A percentile compares a stretch with the other conserved stretches of the same genome.
These are phyloP conservation scores for Trachelus troglodyta DNA, from an alignment of 2,888 invertebrate genomes.

Conservation along the genomic window DNA sequence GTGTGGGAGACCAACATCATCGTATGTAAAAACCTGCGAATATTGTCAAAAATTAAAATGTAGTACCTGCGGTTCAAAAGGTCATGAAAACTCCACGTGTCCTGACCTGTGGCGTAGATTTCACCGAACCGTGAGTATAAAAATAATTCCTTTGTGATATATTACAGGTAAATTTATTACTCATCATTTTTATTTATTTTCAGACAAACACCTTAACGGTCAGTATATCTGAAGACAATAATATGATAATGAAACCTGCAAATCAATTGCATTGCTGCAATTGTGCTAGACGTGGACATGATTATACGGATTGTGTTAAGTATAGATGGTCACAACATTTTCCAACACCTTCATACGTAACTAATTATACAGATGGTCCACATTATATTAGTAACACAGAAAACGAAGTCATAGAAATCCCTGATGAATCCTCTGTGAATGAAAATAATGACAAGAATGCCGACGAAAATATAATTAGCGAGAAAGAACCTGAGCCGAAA, in stretches of 20 bases:
- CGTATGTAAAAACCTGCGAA: slow-evolving; percentile 68
- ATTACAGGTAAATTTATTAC: not conserved
- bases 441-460: not conserved
- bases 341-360: slow-evolving; percentile 49
- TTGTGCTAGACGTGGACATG: slow-evolving; percentile 66
- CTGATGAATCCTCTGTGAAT: not conserved
- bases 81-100: slow-evolving; percentile 73
- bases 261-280: slow-evolving; percentile 64
- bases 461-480: not conserved
- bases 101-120: slow-evolving; percentile 83
- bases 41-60: slow-evolving; percentile 69
- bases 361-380: slow-evolving; percentile 45
- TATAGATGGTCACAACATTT: slow-evolving; percentile 58
- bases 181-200: slow-evolving; percentile 11
- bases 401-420: not conserved
- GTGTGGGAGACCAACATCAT: slow-evolving; percentile 71
- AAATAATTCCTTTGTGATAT: not conserved
- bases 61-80: slow-evolving; percentile 72
- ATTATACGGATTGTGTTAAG: slow-evolving; percentile 47
- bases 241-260: slow-evolving; percentile 53
- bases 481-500: not conserved
- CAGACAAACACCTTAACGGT: slow-evolving; percentile 54
- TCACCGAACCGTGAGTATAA: slow-evolving; percentile 75
- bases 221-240: slow-evolving; percentile 43
- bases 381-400: slow-evolving; percentile 11